Percentiles rank a stretch among this genome's conserved stretches.
phyloP scores from a whole-genome alignment of 2,797 vertebrate genomes.

The Carcharodon carcharias region DNA sequence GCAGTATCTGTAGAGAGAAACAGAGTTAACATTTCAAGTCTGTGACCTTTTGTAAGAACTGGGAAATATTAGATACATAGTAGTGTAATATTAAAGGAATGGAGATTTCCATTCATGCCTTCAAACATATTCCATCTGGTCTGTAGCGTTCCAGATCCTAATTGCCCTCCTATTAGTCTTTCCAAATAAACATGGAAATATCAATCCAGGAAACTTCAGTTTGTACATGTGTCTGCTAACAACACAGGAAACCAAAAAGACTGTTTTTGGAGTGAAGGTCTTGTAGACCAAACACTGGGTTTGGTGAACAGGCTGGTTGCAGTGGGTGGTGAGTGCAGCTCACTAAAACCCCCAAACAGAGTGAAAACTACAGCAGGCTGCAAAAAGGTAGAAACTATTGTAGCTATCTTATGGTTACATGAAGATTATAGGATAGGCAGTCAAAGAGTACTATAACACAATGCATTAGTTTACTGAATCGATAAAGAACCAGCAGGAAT shows the following conservation, averaged over 20 bases:
- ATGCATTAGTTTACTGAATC: neutral
- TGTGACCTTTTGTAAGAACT: neutral
- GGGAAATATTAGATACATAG: neutral
- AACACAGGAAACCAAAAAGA: neutral
- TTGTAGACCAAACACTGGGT: neutral
- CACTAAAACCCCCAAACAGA: neutral
- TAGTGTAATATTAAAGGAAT: neutral
- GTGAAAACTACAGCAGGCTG: neutral
- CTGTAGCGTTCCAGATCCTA: neutral
- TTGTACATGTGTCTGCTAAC: neutral
- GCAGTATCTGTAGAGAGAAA: neutral
- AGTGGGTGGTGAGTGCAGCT: neutral
- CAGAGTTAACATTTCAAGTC: neutral
- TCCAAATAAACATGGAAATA: neutral
- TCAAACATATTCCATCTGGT: neutral
- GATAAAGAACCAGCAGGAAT: neutral
- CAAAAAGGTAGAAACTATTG: neutral
- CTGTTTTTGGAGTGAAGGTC: neutral
- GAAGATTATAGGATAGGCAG: neutral
- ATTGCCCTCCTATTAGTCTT: neutral
- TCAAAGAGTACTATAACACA: neutral
- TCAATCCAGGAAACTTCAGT: neutral
- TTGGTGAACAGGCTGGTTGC: neutral
- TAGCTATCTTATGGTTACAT: neutral
- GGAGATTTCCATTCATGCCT: neutral